Percentiles rank a stretch among this genome's conserved stretches.
Evolutionary conservation across 2,797 vertebrate species (phyloP).

Genomic region (Poeciliopsis gracilis): DNA sequence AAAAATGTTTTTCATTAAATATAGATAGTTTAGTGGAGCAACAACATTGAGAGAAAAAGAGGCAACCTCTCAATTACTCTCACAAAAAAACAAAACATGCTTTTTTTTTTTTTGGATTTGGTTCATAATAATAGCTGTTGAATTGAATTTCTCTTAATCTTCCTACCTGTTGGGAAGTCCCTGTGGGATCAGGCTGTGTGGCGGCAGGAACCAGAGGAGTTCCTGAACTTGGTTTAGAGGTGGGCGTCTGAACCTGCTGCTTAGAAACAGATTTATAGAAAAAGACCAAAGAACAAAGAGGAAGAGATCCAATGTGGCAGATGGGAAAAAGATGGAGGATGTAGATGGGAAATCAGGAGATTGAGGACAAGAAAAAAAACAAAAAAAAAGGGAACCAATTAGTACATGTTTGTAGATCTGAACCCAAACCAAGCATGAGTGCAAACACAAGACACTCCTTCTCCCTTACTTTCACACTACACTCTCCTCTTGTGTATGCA

Average conservation of each 20-base stretch:
- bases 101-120: background rate
- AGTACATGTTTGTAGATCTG: slow-evolving; percentile 37
- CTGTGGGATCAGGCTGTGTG: slow-evolving; percentile 72
- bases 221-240: slow-evolving; percentile 74
- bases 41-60: background rate
- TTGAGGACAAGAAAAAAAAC: slow-evolving; percentile 35
- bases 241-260: slow-evolving; percentile 81
- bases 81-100: background rate
- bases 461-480: slow-evolving; percentile 11
- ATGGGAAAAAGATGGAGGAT: slow-evolving; percentile 33
- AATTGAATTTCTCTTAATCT: background rate
- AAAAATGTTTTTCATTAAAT: background rate
- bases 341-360: slow-evolving; percentile 39
- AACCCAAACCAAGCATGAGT: slow-evolving; percentile 44
- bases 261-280: slow-evolving; percentile 41
- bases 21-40: background rate
- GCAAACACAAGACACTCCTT: slow-evolving; percentile 68
- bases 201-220: slow-evolving; percentile 70
- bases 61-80: background rate
- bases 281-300: slow-evolving; percentile 44
- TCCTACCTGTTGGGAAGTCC: slow-evolving; percentile 81
- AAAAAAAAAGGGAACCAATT: slow-evolving; percentile 36
- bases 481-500: slow-evolving; percentile 67
- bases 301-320: slow-evolving; percentile 35
- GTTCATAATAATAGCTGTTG: background rate